Evolutionary conservation across 1,140 invertebrate species (phyloP).

Genomic region (Mycetomoellerius zeteki): DNA sequence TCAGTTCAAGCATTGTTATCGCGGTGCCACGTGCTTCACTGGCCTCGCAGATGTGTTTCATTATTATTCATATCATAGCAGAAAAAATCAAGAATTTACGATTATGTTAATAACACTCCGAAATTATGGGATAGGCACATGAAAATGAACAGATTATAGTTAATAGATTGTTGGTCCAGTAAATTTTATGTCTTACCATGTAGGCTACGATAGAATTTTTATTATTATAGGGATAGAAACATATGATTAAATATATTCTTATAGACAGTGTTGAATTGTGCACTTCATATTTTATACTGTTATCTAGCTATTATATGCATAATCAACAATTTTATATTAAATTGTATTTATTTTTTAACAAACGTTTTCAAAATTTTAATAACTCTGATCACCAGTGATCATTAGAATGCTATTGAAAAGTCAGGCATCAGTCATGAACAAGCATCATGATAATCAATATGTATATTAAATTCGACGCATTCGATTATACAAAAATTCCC

Average conservation of each 20-base stretch:
- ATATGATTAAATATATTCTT: too few relatives aligned
- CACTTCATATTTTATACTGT: neutral
- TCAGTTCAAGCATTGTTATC: constrained; percentile 30
- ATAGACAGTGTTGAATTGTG: neutral
- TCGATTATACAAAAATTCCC: neutral
- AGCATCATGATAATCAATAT: neutral
- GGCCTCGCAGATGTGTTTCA: neutral
- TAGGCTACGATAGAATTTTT: neutral
- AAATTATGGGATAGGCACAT: too few relatives aligned
- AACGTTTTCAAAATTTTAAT: neutral
- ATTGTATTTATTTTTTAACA: neutral
- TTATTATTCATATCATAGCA: neutral
- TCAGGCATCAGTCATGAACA: neutral
- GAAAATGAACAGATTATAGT: neutral
- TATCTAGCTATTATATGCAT: neutral
- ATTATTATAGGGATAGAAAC: neutral
- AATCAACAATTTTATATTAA: neutral
- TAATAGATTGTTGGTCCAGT: neutral
- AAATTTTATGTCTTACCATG: neutral
- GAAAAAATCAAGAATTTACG: neutral
- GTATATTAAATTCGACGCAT: neutral
- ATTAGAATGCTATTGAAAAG: neutral
- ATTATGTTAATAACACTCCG: neutral
- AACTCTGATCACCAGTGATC: neutral
- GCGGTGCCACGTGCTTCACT: neutral